Evolutionary conservation across 2,888 invertebrate genomes (phyloP).

Genomic region (Diadegma fenestrale): DNA sequence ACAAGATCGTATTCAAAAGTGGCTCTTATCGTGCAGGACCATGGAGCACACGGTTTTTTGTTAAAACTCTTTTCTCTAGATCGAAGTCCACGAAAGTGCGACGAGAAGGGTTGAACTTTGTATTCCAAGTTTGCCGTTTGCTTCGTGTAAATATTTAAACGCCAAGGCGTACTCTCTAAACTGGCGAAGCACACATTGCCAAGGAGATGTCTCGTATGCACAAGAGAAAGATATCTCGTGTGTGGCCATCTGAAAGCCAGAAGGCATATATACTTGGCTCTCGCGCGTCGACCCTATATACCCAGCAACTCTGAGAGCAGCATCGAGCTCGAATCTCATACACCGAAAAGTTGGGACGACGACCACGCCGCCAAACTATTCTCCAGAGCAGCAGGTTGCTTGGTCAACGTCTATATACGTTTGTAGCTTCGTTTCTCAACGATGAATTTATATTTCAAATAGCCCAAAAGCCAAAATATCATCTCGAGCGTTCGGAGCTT

Average conservation of each 20-base stretch:
- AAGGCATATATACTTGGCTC: slow-evolving; percentile 20
- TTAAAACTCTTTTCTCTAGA: slow-evolving; percentile 36
- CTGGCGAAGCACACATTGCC: slow-evolving; percentile 45
- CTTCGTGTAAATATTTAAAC: slow-evolving; percentile 76
- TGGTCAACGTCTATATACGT: not conserved
- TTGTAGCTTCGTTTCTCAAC: not conserved
- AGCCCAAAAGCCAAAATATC: slow-evolving; percentile 38
- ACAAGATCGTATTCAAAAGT: not conserved
- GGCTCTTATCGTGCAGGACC: not conserved
- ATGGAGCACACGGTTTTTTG: not conserved
- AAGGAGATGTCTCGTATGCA: slow-evolving; percentile 57
- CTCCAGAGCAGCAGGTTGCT: slow-evolving; percentile 1
- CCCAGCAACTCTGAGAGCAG: slow-evolving; percentile 29
- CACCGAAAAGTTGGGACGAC: slow-evolving; percentile 57
- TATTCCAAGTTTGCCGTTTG: slow-evolving; percentile 74
- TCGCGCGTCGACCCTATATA: slow-evolving; percentile 6
- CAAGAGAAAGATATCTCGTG: slow-evolving; percentile 42
- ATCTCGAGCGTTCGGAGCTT: slow-evolving; percentile 16
- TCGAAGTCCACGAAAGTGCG: slow-evolving; percentile 1
- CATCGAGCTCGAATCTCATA: slow-evolving; percentile 53
- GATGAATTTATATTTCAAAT: not conserved
- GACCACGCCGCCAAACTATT: slow-evolving; percentile 29
- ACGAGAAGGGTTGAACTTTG: not conserved
- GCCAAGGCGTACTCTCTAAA: slow-evolving; percentile 60
- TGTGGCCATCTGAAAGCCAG: slow-evolving; percentile 40